Evolutionary conservation across 2,797 vertebrate genomes (phyloP), one percentile per base, ranked within the genome.

Genomic region (Eulemur mongoz): DNA sequence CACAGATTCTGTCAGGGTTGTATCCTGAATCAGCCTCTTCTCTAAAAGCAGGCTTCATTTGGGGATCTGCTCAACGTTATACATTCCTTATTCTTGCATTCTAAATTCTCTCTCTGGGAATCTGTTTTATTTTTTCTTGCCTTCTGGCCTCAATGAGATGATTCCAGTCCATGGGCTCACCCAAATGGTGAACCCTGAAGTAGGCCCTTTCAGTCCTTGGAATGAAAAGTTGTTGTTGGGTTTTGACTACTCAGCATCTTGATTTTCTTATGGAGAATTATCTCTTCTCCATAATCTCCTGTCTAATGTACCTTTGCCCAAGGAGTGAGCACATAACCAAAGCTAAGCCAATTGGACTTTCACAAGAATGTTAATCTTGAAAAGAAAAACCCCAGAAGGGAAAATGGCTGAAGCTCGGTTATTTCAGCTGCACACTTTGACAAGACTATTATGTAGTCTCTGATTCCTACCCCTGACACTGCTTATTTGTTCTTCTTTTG

Each of bases 261-360:
- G 15, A 89, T 93, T 91, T 93, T 72, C 35, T 89, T 59, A 82
- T 50, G 5, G 65, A 93, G 59, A 89, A 92, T 61, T 45, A 54
- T 79, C 61, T 92, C 43, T 84, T 72, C 10, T 35, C 15, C 20
- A 23, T 83, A 65, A 45, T 75, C 35, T 38, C 48, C 20, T 93
- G 45, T 67, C 48, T 89, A 18, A 17, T 57, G 2, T 85, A 43
- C 48, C 10, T 87, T n/a, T 90, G 50, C 11, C 20, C 27, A 87
- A 54, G 4, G 11, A 8, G 22, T 88, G 23, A 30, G 45, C 32
- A 48, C 2, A 32, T 17, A 40, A 40, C 30, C 10, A 73, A 91
- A 93, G 81, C 17, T 82, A 89, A 88, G 73, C 22, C 20, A 84
- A 23, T 12, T 84, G 54, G 35, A 10, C 23, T 84, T 65, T 91